Evolutionary conservation across 1,140 invertebrate species (phyloP), one percentile per base, ranked within the genome.

Genomic region (Idris sp.): DNA sequence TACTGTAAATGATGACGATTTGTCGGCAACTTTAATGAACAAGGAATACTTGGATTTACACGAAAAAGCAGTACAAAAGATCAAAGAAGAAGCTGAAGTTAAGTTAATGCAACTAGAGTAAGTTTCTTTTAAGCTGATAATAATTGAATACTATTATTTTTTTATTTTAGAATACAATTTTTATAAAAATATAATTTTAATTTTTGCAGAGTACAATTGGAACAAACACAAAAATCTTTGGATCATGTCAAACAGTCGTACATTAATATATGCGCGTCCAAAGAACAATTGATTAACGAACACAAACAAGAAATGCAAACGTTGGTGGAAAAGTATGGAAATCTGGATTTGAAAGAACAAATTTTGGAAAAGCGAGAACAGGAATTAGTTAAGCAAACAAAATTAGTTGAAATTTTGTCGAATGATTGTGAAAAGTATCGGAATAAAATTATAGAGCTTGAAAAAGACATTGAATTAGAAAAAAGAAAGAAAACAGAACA

Each of bases 21-120:
- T 81, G 28, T 65, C 31, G 44, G 78, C 11, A 54, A 77, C 10
- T 61, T 2, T 83, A 31, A 83, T 82, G n/a, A 86, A 86, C 36
- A 86, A 85, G 71, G 82, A 86, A 18, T 86, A 84, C 68, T 59
- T 86, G 28, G 84, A 81, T 15, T 83, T 86, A 72, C 84, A 86
- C 40, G 78, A 83, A 43, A 84, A 85, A 79, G 80, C 83, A 18
- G 54, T 86, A 16, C 81, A 84, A 40, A 80, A 76, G 72, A 77
- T 84, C 2, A 79, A 80, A 14, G 76, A 84, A 71, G 84, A 86
- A 33, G 77, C 83, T 19, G 74, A 83, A 48, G 46, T 79, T 10
- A 81, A 86, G 72, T 76, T 80, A 79, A 77, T 84, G 68, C 82
- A 85, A 79, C 81, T 85, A 54, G 61, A 79, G 84, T 85, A 67